Evolutionary conservation across 2,797 vertebrate species (phyloP), one percentile per base, ranked within the genome.

Genomic region (Argya squamiceps): DNA sequence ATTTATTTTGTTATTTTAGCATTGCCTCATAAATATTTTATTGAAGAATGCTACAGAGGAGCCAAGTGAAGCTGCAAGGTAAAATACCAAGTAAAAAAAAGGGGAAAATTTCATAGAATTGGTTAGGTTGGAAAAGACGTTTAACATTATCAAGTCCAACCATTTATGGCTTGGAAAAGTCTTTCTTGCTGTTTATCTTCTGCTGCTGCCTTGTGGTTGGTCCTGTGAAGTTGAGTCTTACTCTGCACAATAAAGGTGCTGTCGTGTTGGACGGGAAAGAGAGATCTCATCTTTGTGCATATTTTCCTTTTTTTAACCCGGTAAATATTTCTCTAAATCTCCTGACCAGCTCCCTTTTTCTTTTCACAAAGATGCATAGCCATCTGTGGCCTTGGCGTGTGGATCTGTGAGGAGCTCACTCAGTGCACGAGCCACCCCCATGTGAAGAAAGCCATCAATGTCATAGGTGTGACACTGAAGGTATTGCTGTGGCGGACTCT

Each of bases 391-490:
- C 98, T 99, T 5, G 99, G 99, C 19, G 92, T 99, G 52, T 99
- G 99, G 99, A 98, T 99, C 77, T 99, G 99, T 68, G 99, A 99
- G 97, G 99, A 99, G 92, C 98, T 99, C n/a, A 98, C 88, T 1
- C 98, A 99, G 89, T 80, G 98, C 84, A 98, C 98, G 13, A 98
- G 98, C 96, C 99, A 99, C 63, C 97, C 98, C 37, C 99, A 98
- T 41, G 98, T 99, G 87, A 99, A 99, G 96, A 99, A 99, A 75
- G 99, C 99, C 67, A 97, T 99, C 97, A 99, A 99, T 70, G 98
- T 99, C 93, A 98, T 99, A 92, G 99, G 99, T 71, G 99, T 99
- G 94, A 99, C 99, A n/a, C 98, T 99, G 94, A 99, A 99, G 99
- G 99, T 99, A 98, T 88, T 80, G 29, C 29, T 88, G 14, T 49